These are phyloP conservation scores for Thalassarche chlororhynchos DNA, from an alignment of 2,113 vertebrate genomes.

Conservation along the genomic window DNA sequence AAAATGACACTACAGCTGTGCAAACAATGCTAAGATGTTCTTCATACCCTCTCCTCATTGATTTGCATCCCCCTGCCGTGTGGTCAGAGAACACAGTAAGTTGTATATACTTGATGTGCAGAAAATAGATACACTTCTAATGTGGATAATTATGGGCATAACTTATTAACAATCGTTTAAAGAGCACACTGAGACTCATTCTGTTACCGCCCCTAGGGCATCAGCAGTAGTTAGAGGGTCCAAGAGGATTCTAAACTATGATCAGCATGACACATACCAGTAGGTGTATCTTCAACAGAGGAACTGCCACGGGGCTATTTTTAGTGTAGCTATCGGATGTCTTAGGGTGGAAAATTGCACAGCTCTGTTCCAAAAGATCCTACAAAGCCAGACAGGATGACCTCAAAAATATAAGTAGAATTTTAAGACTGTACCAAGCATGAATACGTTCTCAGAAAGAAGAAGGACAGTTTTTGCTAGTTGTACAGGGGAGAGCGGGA, in stretches of 20 bases:
- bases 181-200: background rate
- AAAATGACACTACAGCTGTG: background rate
- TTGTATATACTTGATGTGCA: background rate
- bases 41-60: background rate
- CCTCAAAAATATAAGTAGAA: conserved; percentile 6
- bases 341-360: conserved; percentile 49
- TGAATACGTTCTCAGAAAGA: background rate
- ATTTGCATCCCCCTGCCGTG: background rate
- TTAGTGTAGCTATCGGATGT: conserved; percentile 42
- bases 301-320: conserved; percentile 22
- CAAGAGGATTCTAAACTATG: conserved; percentile 16
- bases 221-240: background rate
- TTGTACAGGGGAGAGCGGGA: background rate
- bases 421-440: background rate
- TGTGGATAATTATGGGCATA: background rate
- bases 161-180: background rate
- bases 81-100: background rate
- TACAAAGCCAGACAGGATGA: conserved; percentile 4
- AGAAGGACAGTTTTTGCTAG: background rate
- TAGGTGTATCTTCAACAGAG: conserved; percentile 57
- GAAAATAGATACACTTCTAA: background rate
- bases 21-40: conserved; percentile 1
- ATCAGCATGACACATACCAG: background rate
- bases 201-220: background rate
- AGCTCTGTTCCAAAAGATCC: conserved; percentile 27